Evolutionary conservation across 2,888 invertebrate genomes (phyloP).

Genomic region (Auanema sp.): DNA sequence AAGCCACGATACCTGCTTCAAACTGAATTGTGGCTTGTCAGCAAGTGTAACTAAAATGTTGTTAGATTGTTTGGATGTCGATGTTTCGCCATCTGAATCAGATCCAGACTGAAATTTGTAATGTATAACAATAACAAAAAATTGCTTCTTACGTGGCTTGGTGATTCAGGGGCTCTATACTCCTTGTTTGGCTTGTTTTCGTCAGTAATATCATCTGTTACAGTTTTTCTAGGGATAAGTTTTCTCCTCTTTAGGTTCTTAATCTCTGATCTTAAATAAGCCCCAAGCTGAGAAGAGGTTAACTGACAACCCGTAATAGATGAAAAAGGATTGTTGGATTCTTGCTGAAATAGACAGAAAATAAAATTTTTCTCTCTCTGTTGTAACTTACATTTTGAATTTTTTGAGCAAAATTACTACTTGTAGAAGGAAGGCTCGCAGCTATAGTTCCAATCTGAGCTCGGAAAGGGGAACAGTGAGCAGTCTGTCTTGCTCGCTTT

Average conservation of each 20-base stretch:
- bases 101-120: slow-evolving; percentile 52
- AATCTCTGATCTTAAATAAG: slow-evolving; percentile 57
- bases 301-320: slow-evolving; percentile 34
- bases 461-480: slow-evolving; percentile 62
- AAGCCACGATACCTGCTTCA: slow-evolving; percentile 39
- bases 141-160: slow-evolving; percentile 19
- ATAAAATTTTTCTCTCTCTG: not conserved
- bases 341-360: not conserved
- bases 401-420: slow-evolving; percentile 36
- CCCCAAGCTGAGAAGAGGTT: slow-evolving; percentile 53
- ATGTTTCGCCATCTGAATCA: slow-evolving; percentile 55
- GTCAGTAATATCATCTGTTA: slow-evolving; percentile 9
- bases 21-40: slow-evolving; percentile 51
- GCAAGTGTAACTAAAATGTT: slow-evolving; percentile 20
- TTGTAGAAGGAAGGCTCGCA: slow-evolving; percentile 48
- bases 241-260: slow-evolving; percentile 54
- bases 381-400: slow-evolving; percentile 14
- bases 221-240: slow-evolving; percentile 45
- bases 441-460: slow-evolving; percentile 60
- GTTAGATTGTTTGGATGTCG: slow-evolving; percentile 3
- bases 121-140: not conserved
- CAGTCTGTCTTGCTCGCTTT: slow-evolving; percentile 54
- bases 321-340: slow-evolving; percentile 33
- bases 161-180: slow-evolving; percentile 25
- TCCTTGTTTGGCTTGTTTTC: slow-evolving; percentile 14